Base-by-base conservation (phyloP, 2,797 vertebrate species). In the Furcifer pardalis region DNA sequence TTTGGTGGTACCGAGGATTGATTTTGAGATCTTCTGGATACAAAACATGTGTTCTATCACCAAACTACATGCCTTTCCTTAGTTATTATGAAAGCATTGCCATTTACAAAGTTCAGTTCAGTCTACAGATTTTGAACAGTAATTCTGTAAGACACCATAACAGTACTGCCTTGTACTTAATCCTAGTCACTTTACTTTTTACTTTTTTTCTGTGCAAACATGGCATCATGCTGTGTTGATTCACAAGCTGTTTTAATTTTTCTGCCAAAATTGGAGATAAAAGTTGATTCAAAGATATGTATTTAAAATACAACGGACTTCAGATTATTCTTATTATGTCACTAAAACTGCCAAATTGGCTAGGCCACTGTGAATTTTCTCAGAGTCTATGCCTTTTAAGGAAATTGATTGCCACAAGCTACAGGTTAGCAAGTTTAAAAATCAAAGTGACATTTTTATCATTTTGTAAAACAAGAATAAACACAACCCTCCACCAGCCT, bases 291-390 rank as follows among this genome's bases (percentile, higher is more conserved):
- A 81, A 35, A 13, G 52, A 27, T 2, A 0, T 30, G 25, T 1
- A 19, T 21, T 79, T 81, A 71, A 72, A 90, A 88, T 65, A 69
- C 89, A 32, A 62, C 12, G 79, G 66, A 85, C 92, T 79, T 30
- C 74, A 37, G 62, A 32, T n/a, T 3, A 3, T 21, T 49, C 7
- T 49, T 49, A 49, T 49, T n/a, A n/a, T 68, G 49, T 92, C 91
- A 89, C 77, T 88, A 89, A 91, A 92, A 84, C 81, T 85, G 84
- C 88, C 84, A 84, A 13, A 89, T 52, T 68, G 84, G 89, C 91
- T 92, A 65, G 82, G 23, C 76, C 62, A 86, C 68, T 69, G 90
- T 89, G 74, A 77, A 85, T 19, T 85, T 89, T 66, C 85, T 87
- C 66, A 17, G 75, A 85, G 40, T 65, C 75, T 21, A 15, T 65